Evolutionary conservation across 92 coral and sea anemone species (phyloP), one percentile per base, ranked within the genome.

Genomic region (Palythoa caribaeorum): DNA sequence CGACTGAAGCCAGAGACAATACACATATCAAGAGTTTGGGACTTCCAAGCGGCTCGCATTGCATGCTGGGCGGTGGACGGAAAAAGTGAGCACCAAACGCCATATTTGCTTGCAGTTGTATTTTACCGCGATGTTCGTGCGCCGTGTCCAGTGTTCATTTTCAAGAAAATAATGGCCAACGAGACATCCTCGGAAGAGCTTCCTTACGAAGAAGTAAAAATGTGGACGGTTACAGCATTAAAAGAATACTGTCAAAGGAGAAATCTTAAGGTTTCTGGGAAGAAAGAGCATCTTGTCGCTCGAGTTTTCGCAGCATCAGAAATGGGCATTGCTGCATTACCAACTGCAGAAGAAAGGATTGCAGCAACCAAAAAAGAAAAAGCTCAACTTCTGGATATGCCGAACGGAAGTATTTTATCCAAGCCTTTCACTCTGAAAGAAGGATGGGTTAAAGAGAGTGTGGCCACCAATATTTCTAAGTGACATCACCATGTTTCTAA

Each of bases 381-480:
- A 21, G 47, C 47, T 10, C 6, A 84, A 70, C 78, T 84, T 21
- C 71, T 84, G 47, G 65, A 14, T 36, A n/a, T 76, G 19, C 59
- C 60, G 35, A 66, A 76, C 63, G 75, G 57, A 28, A 44, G 60
- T 17, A 11, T 38, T 38, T 77, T 91, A 63, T 92, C 92, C 47
- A 90, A 92, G 55, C 88, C 94, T 76, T 77, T 76, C 81, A 44
- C 79, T 35, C 39, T 89, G 76, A 69, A 86, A 71, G 90, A 83
- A 11, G 88, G 74, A 12, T 92, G 95, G 90, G 75, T 93, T 6
- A 15, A 71, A 9, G 93, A 90, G 83, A 78, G 37, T 14, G 39
- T 92, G 95, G 91, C 89, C 89, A 16, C 95, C 95, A 37, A 78
- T 92, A 78, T 90, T 38, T 66, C 72, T 83, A 3, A 69, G 40